These are phyloP conservation scores for Idaea straminata DNA, from an alignment of 2,888 invertebrate species.

Conservation along the genomic window DNA sequence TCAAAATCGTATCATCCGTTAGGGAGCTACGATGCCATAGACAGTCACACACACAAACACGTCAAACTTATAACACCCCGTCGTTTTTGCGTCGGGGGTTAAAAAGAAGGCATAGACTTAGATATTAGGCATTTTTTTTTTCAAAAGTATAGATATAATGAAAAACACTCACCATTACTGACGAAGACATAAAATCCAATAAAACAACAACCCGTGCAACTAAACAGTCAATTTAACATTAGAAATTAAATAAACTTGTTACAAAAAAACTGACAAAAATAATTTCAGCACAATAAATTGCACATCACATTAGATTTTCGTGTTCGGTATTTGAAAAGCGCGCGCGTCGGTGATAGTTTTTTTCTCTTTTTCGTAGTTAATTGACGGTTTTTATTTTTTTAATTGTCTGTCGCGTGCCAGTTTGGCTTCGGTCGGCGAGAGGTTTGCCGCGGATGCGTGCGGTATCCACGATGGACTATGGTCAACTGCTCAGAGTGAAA, in stretches of 20 bases:
- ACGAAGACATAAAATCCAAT: slow-evolving; percentile 25
- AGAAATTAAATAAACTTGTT: slow-evolving; percentile 25
- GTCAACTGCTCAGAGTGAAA: slow-evolving; percentile 61
- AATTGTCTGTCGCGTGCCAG: slow-evolving; percentile 48
- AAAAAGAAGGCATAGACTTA: too few relatives aligned
- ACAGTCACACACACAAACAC: too few relatives aligned
- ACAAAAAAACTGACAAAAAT: slow-evolving; percentile 16
- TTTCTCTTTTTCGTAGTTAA: slow-evolving; percentile 29
- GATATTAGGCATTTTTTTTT: background rate
- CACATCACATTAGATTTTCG: slow-evolving; percentile 42
- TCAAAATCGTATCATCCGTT: too few relatives aligned
- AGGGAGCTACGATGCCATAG: too few relatives aligned
- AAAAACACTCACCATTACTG: slow-evolving; percentile 25
- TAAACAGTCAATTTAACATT: slow-evolving; percentile 29
- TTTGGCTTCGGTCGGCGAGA: slow-evolving; percentile 28
- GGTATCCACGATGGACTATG: slow-evolving; percentile 64
- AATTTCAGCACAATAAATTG: slow-evolving; percentile 24
- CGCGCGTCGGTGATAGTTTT: slow-evolving; percentile 25
- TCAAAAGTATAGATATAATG: background rate
- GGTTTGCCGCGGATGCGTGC: slow-evolving; percentile 47
- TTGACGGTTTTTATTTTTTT: slow-evolving; percentile 32
- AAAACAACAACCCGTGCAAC: slow-evolving; percentile 20
- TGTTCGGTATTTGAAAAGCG: slow-evolving; percentile 33
- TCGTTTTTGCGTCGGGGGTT: too few relatives aligned
- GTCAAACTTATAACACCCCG: too few relatives aligned